Percentiles rank a stretch among this genome's conserved stretches.
phyloP scores from a whole-genome alignment of 2,113 vertebrate species.

The Dicrurus megarhynchus region DNA sequence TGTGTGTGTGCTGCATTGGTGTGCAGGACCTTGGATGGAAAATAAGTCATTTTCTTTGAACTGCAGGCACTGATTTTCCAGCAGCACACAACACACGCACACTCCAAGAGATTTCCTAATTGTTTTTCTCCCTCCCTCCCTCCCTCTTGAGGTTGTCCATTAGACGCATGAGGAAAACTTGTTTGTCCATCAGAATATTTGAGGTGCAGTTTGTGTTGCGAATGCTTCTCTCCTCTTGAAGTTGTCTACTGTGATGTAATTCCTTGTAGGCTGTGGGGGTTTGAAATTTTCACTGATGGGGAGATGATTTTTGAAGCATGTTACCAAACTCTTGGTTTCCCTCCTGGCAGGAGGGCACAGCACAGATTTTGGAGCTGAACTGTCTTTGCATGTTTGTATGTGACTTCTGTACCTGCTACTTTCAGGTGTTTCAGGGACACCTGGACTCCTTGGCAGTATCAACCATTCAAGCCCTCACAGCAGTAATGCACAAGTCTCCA shows the following conservation, averaged over 20 bases:
- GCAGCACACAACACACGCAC: background rate
- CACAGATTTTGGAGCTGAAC: background rate
- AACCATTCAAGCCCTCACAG: slow-evolving; percentile 93
- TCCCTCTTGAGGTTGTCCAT: slow-evolving; percentile 79
- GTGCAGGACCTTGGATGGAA: background rate
- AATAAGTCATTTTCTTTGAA: background rate
- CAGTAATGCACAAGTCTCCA: slow-evolving; percentile 96
- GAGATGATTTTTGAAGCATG: slow-evolving; percentile 54
- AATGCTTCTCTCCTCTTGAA: slow-evolving; percentile 38
- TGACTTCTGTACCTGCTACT: slow-evolving; percentile 31
- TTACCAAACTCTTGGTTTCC: background rate
- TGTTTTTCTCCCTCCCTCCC: slow-evolving; percentile 69
- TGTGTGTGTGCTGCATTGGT: background rate
- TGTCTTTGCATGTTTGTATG: background rate
- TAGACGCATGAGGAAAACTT: slow-evolving; percentile 71
- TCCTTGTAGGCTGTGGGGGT: slow-evolving; percentile 41
- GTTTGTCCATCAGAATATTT: slow-evolving; percentile 25
- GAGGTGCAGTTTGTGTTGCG: slow-evolving; percentile 15
- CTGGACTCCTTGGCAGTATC: slow-evolving; percentile 91
- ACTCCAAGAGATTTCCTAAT: background rate
- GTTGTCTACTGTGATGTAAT: slow-evolving; percentile 17
- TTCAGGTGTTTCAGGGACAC: slow-evolving; percentile 90
- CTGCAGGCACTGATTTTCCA: background rate
- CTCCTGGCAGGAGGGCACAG: slow-evolving; percentile 4
- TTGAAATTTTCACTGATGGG: slow-evolving; percentile 15